phyloP scores from a whole-genome alignment of 2,113 vertebrate species.

The Nibea albiflora region DNA sequence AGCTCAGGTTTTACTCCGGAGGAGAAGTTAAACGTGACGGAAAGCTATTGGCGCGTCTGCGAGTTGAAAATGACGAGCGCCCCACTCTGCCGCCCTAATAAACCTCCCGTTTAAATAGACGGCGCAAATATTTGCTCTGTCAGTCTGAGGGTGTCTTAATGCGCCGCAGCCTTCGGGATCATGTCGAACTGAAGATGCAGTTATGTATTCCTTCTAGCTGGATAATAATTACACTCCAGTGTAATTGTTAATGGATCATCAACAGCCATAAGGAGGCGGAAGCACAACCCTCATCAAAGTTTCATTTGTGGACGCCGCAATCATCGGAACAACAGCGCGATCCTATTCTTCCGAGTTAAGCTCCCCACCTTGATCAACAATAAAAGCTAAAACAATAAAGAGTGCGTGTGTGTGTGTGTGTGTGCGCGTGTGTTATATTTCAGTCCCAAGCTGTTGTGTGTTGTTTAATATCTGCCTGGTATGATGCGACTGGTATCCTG shows the following conservation, averaged over 20 bases:
- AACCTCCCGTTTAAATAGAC: conserved; percentile 44
- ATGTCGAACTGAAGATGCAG: conserved; percentile 21
- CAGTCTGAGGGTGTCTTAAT: conserved; percentile 25
- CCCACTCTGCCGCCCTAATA: conserved; percentile 42
- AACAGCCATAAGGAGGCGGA: conserved; percentile 16
- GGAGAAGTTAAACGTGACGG: conserved; percentile 35
- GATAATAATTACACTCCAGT: conserved; percentile 20
- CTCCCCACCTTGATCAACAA: conserved; percentile 41
- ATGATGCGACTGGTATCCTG: conserved; percentile 19
- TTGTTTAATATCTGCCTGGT: conserved; percentile 46
- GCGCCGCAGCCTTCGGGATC: conserved; percentile 25
- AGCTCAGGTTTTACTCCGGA: conserved; percentile 5
- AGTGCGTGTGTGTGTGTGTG: background rate
- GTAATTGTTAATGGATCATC: conserved; percentile 58
- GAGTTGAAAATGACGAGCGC: conserved; percentile 35
- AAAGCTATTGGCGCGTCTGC: conserved; percentile 22
- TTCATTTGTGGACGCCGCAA: conserved; percentile 47
- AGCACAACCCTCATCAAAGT: conserved; percentile 47
- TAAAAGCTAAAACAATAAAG: conserved; percentile 41
- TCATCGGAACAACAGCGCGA: conserved; percentile 34
- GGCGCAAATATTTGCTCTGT: conserved; percentile 55
- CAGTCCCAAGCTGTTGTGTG: conserved; percentile 16
- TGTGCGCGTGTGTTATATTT: background rate
- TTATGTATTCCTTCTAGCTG: conserved; percentile 35
- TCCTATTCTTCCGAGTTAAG: conserved; percentile 27